Percentiles rank a stretch among this genome's conserved stretches.
Evolutionary conservation across 64 coral and sea anemone species (phyloP).

Genomic region (Acropora tenuis): DNA sequence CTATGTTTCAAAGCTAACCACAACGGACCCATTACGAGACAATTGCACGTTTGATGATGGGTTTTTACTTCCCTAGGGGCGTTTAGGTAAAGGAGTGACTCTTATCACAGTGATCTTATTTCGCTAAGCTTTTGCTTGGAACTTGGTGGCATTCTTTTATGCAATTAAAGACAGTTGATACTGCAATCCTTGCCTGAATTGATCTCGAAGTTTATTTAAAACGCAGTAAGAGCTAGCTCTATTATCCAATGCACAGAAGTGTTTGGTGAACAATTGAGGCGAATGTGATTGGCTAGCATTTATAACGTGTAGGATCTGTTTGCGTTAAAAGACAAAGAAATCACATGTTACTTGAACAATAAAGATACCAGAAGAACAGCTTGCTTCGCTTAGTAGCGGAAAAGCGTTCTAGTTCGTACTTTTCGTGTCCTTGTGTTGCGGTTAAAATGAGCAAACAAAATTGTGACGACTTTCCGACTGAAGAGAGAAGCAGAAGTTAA

Average conservation of each 20-base stretch:
- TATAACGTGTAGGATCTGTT: conserved; percentile 10
- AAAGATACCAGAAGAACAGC: conserved; percentile 35
- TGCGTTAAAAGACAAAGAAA: conserved; percentile 44
- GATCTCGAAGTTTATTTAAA: neutral
- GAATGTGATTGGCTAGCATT: neutral
- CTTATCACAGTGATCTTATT: neutral
- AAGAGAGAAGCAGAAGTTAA: neutral
- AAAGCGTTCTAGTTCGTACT: neutral
- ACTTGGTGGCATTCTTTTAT: neutral
- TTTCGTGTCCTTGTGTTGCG: neutral
- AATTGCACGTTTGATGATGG: neutral
- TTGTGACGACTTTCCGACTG: neutral
- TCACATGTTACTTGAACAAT: conserved; percentile 52
- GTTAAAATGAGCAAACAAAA: conserved; percentile 47
- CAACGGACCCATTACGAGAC: neutral
- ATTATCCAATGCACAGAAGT: conserved; percentile 42
- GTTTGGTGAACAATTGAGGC: conserved; percentile 18
- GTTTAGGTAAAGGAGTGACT: neutral
- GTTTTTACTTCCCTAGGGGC: too few species aligned
- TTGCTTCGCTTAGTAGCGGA: conserved; percentile 60
- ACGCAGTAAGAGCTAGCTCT: neutral
- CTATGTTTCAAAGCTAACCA: too few species aligned
- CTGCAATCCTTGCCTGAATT: neutral
- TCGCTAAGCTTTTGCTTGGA: neutral
- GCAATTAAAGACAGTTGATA: neutral